Base-by-base conservation (phyloP, 2,113 vertebrate species). In the Pionites leucogaster region DNA sequence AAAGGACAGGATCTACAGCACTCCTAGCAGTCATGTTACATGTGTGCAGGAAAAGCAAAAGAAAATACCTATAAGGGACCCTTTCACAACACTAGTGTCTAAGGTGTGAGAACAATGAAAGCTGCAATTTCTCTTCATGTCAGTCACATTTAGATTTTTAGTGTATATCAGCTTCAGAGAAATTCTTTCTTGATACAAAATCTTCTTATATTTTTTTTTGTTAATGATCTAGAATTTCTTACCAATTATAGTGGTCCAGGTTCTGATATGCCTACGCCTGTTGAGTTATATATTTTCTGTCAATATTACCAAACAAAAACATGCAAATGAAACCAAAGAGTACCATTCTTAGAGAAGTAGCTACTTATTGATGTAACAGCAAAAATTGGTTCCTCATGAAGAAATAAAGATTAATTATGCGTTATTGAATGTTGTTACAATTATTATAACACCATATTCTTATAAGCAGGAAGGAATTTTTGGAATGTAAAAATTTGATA, bases 21-120 rank as follows among this genome's bases (percentile, higher is more conserved):
- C n/a, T 53, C 42, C 59, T 72, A 9, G 22, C 75, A 80, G 11
- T 28, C n/a, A 6, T 4, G 14, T 62, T 11, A 79, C 25, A 83
- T 0, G 0, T 47, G 27, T 42, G n/a, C 12, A n/a, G n/a, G 41
- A 60, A 88, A 88, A 62, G 4, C 24, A 42, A 59, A 59, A 59
- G 55, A 59, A n/a, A 59, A 23, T n/a, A 16, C 14, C 9, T 44
- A 0, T 19, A 35, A 82, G n/a, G 22, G 33, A 42, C 17, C 6
- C 8, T 77, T 69, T 55, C 41, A 86, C 37, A 88, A 55, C 86
- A 52, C 10, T 69, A 18, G 9, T 42, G 18, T 42, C 68, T 80
- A 44, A 77, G 37, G 50, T 49, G 11, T 1, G 7, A 49, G 14
- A 88, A 41, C 24, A 74, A 74, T 17, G 41, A 68, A 81, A 77